Percentiles rank a stretch among this genome's conserved stretches.
Conservation (phyloP, 2,888 invertebrate species). For the Rhingia campestris region DNA sequence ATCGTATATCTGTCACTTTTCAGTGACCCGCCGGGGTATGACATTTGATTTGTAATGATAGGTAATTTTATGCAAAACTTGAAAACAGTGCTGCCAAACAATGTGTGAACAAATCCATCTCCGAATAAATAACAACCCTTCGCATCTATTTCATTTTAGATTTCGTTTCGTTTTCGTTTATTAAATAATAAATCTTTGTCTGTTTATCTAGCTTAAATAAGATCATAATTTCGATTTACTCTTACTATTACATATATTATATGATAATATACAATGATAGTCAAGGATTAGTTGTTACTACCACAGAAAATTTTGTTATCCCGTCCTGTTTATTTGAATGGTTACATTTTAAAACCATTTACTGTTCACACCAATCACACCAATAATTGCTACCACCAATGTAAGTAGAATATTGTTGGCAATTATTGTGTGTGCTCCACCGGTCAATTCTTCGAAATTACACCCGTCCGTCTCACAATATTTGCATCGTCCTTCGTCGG, state of each 20-base stretch:
- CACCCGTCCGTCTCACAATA: constrained; percentile 77
- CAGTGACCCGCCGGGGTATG: too few relatives aligned
- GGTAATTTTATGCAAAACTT: background rate
- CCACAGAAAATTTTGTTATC: background rate
- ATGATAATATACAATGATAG: constrained; percentile 70
- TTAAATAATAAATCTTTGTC: constrained; percentile 41
- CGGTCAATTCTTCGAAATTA: constrained; percentile 76
- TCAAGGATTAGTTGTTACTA: constrained; percentile 2
- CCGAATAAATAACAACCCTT: background rate
- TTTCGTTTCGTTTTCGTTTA: constrained; percentile 38
- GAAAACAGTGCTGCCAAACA: background rate
- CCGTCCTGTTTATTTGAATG: background rate
- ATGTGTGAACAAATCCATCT: background rate
- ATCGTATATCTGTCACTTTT: too few relatives aligned
- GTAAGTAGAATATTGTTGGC: constrained; percentile 48
- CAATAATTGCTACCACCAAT: constrained; percentile 41
- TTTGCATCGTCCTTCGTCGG: constrained; percentile 75
- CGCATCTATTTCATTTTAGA: background rate
- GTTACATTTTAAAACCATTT: constrained; percentile 7
- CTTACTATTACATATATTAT: constrained; percentile 50
- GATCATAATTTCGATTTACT: constrained; percentile 48
- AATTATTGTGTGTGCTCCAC: constrained; percentile 34
- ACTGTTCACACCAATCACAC: constrained; percentile 27
- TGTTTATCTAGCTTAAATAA: constrained; percentile 31
- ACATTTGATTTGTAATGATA: background rate